Evolutionary conservation across 2,797 vertebrate species (phyloP).

Genomic region (Rhinogobio ventralis): DNA sequence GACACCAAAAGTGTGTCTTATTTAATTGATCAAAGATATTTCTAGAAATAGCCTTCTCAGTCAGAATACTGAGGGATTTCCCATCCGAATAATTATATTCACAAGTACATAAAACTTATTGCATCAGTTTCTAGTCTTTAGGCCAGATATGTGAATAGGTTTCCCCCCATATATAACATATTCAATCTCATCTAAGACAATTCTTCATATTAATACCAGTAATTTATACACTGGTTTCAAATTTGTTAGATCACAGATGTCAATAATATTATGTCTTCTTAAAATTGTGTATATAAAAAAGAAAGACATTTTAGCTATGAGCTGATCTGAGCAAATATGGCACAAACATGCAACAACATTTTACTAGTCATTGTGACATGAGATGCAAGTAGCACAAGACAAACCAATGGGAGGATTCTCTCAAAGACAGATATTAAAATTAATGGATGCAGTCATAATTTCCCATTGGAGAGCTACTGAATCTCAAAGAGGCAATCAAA

Average conservation of each 20-base stretch:
- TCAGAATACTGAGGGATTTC: not conserved
- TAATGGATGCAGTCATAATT: constrained; percentile 45
- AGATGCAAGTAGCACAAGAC: not conserved
- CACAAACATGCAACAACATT: not conserved
- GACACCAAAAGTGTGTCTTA: not conserved
- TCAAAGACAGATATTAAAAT: constrained; percentile 51
- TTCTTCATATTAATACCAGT: not conserved
- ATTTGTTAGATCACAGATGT: not conserved
- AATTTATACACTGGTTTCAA: not conserved
- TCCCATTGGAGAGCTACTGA: constrained; percentile 43
- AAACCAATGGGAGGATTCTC: constrained; percentile 12
- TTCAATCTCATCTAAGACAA: not conserved
- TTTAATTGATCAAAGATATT: not conserved
- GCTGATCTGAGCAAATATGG: not conserved
- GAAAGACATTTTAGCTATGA: not conserved
- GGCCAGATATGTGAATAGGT: not conserved
- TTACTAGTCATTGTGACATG: constrained; percentile 1
- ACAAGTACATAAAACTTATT: not conserved
- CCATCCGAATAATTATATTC: constrained; percentile 2
- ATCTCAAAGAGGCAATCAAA: constrained; percentile 29
- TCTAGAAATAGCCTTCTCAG: not conserved
- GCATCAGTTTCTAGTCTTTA: not conserved
- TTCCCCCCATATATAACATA: too few species aligned
- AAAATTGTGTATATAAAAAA: not conserved
- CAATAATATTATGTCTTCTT: not conserved